Base-by-base conservation (phyloP, 2,888 invertebrate genomes). In the Arrhopalites spinosus region DNA sequence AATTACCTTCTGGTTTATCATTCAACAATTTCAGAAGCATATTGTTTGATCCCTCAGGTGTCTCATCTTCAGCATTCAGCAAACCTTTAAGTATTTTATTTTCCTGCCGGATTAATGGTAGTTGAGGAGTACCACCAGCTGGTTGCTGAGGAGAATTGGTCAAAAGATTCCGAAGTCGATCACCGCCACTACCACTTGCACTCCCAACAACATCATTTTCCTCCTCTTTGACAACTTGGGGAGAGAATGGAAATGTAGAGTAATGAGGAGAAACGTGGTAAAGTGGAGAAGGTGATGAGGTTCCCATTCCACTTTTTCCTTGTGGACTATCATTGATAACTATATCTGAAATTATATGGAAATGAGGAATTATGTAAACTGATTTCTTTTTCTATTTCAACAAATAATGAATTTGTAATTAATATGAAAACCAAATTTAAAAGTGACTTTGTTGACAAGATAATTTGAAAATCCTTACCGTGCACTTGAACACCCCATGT, bases 61-160 rank as follows among this genome's bases (percentile, higher is more conserved):
- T 89, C 66, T 89, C 88, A 82, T 91, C 91, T 74, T 89, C 89
- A 84, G 90, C 90, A 84, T 91, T 91, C 80, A 92, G 86, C 84
- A 92, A 85, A 78, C 78, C 79, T 79, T 86, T 86, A 50, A 87
- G 83, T 76, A 87, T 84, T 69, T 78, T 80, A 74, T 83, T 83
- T 59, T 80, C 82, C 47, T 76, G 78, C 36, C 61, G 27, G 11
- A 30, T n/a, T 64, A 43, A 36, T 36, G 30, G 64, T 29, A 36
- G 71, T 72, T 43, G 72, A 15, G 74, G 59, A 30, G 56, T 45
- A 47, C 67, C 68, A 25, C 66, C 36, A 27, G 25, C 23, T 20
- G 72, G 47, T 63, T 64, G 70, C 36, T 74, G 74, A 20, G 74
- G 70, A n/a, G 80, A 80, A 47, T 84, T 85, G 61, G 85, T 90